Evolutionary conservation across 2,113 vertebrate species (phyloP), one percentile per base, ranked within the genome.

Genomic region (Neolamprologus tretocephalus): DNA sequence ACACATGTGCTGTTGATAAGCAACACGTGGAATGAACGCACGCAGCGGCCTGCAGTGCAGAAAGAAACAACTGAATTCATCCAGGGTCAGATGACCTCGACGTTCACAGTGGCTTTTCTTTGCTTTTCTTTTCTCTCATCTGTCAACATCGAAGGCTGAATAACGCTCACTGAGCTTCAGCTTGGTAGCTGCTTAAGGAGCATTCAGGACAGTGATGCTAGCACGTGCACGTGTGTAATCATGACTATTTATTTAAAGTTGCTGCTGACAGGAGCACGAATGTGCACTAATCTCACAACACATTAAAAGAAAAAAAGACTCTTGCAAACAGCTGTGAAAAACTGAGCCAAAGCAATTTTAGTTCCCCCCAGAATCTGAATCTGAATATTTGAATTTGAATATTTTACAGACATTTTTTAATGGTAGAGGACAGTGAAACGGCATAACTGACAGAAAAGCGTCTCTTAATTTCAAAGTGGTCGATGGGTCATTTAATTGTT

Each of bases 1-100:
- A 97, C 97, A 89, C 97, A 98, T 11, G 94, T 97, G 94, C 95
- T 97, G 95, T 99, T 99, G 88, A 98, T 87, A 3, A 94, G 87
- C 80, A 94, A 86, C 26, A 94, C 97, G 0, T 85, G 93, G 42
- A 99, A 96, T 0, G 96, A 97, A 16, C 75, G 92, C 88, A 99
- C 90, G 0, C 81, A 91, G 2, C 81, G 91, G 33, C 98, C 99
- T 99, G 95, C 9, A 61, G 42, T n/a, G 84, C 3, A 49, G 4
- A 80, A 80, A 88, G 81, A 80, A 45, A 19, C 49, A 37, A 57
- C 4, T 40, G 19, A 88, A 35, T 16, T 11, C 7, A 31, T 49
- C 16, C 42, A 31, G 9, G 16, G 19, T 82, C 75, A 73, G 21
- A 16, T 80, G 45, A 49, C 23, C 6, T 78, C 10, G 7, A 31